phyloP scores from a whole-genome alignment of 2,797 vertebrate genomes.

The Lepilemur ruficaudatus region DNA sequence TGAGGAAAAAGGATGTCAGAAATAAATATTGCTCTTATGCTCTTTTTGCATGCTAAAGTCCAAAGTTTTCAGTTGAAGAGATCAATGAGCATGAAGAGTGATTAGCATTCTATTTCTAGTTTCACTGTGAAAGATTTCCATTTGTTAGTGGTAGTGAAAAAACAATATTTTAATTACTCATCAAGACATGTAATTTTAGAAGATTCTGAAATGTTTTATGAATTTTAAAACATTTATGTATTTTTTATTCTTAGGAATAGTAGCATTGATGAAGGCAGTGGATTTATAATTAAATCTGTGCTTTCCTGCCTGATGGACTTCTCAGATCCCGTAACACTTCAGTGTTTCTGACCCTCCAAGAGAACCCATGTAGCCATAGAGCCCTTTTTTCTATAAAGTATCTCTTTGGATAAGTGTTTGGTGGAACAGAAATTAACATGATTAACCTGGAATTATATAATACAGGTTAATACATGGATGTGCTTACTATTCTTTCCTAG shows the following conservation, averaged over 20 bases:
- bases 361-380: background rate
- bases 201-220: conserved; percentile 39
- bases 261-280: background rate
- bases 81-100: background rate
- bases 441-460: background rate
- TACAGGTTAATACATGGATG: background rate
- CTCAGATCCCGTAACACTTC: background rate
- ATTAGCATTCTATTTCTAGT: conserved; percentile 1
- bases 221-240: background rate
- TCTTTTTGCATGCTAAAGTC: background rate
- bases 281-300: background rate
- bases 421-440: background rate
- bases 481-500: background rate
- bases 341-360: background rate
- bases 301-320: background rate
- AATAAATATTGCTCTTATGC: background rate
- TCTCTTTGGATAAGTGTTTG: background rate
- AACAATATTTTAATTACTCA: background rate
- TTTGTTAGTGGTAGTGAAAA: background rate
- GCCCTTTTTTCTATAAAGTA: background rate
- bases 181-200: background rate
- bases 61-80: background rate
- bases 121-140: conserved; percentile 37
- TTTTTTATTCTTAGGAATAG: conserved; percentile 36
- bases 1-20: background rate